A percentile compares a stretch with the other conserved stretches of the same genome.
phyloP scores from a whole-genome alignment of 2,113 vertebrate species.

The Zootoca vivipara region DNA sequence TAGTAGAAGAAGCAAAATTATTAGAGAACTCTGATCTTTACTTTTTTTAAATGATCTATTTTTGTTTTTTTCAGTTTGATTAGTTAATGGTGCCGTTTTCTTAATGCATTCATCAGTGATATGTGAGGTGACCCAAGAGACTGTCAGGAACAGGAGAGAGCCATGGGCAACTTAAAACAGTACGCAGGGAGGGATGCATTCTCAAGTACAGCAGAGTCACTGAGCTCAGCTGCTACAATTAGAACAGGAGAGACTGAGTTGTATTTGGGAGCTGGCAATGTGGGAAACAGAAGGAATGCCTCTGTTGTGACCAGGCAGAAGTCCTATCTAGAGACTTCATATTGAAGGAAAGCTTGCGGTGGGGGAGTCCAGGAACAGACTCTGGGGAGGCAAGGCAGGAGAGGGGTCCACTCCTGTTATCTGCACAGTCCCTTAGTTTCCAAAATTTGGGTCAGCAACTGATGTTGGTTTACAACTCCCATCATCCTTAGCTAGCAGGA shows the following conservation, averaged over 20 bases:
- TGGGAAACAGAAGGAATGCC: background rate
- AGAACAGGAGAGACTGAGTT: background rate
- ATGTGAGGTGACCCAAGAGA: background rate
- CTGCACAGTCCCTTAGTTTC: background rate
- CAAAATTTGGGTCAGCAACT: too few relatives aligned
- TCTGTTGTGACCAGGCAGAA: background rate
- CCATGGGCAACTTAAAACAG: background rate
- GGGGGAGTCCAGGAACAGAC: background rate
- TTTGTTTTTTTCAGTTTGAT: background rate
- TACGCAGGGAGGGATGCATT: background rate
- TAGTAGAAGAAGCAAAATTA: background rate
- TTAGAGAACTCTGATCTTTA: background rate
- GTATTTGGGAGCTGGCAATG: background rate
- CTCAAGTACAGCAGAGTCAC: background rate
- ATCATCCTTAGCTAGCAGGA: too few relatives aligned
- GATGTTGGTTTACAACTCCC: too few relatives aligned
- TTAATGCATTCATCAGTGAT: background rate
- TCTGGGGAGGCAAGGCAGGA: background rate
- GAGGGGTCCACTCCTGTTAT: background rate
- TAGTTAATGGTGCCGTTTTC: background rate
- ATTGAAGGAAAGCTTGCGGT: background rate
- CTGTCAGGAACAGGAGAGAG: background rate
- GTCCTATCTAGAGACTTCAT: background rate
- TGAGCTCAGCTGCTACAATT: background rate
- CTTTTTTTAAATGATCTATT: background rate